These are phyloP conservation scores for Akabosia matsudoensis DNA, from an alignment of 1,140 invertebrate species.

Conservation along the genomic window DNA sequence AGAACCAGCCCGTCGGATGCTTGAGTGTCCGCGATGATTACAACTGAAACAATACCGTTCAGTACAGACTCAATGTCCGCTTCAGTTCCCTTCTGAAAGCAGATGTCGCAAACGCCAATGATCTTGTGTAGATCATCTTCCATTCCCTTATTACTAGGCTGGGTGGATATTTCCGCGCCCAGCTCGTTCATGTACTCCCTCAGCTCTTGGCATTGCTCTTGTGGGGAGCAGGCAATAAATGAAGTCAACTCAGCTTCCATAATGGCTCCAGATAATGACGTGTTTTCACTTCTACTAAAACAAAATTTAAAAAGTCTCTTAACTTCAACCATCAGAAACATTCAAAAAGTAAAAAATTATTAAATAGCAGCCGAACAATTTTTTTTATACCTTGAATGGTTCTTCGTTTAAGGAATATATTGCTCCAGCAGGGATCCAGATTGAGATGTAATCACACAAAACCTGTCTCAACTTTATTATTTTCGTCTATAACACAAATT, in stretches of 20 bases:
- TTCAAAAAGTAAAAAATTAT: constrained; percentile 1
- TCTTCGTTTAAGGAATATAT: no score
- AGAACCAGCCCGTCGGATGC: constrained; percentile 85
- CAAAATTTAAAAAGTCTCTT: no score
- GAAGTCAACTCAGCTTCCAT: constrained; percentile 47
- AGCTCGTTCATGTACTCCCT: constrained; percentile 82
- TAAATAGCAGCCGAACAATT: no score
- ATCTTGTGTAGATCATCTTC: constrained; percentile 93
- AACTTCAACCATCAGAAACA: neutral
- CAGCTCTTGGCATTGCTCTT: constrained; percentile 64
- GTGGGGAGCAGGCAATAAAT: constrained; percentile 45
- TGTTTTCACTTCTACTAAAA: no score
- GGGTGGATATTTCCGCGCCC: constrained; percentile 86
- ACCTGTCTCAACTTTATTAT: no score
- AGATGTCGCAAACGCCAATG: constrained; percentile 86
- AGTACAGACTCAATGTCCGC: constrained; percentile 75
- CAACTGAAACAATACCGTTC: constrained; percentile 82
- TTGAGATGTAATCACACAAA: no score
- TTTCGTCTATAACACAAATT: no score
- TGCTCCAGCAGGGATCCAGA: no score
- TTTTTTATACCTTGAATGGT: no score
- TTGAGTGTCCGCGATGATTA: constrained; percentile 68
- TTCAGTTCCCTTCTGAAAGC: constrained; percentile 81
- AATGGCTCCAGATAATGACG: neutral
- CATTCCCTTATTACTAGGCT: constrained; percentile 82